Evolutionary conservation across 1,140 invertebrate genomes (phyloP), one percentile per base, ranked within the genome.

Genomic region (Chironomus tepperi): DNA sequence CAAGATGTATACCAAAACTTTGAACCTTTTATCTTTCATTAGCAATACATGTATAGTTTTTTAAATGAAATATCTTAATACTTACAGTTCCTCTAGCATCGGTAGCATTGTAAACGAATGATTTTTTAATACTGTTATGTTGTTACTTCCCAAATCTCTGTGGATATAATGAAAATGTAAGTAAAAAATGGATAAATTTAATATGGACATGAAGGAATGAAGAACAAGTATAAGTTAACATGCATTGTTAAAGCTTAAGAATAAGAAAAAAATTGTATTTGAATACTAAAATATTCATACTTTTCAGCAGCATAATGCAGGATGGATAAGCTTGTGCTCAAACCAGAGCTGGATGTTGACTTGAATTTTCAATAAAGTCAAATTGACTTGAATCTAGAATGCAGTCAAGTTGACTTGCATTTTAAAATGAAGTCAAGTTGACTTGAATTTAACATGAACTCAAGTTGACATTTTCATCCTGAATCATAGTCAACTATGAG

Each of bases 71-170:
- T 64, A 19, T 74, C 16, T 74, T 21, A 47, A 72, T 79, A 85
- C 84, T 85, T 80, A 86, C 84, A 86, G 78, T 79, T 85, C 84
- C 79, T 85, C 84, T 24, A 86, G 78, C 75, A 81, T 78, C 15
- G 81, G 79, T 47, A 84, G 80, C 76, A 80, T 79, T 43, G 78
- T 79, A 77, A 86, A 84, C 75, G 82, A 82, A 75, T 81, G 78
- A 42, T 82, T 80, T 74, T 81, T 80, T 76, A 86, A 77, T 73
- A 80, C 80, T 67, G 85, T 84, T 64, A 86, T 82, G 75, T 86
- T 86, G 77, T 85, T 86, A 76, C 83, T 83, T 57, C 83, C 76
- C n/a, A 82, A 75, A 75, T 81, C 81, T 75, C 81, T 82, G 78
- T 64, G 80, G 81, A 74, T 74, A 77, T 75, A 77, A 75, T 75